Evolutionary conservation across 1,140 invertebrate species (phyloP).

Genomic region (Drosophila pectinifera): DNA sequence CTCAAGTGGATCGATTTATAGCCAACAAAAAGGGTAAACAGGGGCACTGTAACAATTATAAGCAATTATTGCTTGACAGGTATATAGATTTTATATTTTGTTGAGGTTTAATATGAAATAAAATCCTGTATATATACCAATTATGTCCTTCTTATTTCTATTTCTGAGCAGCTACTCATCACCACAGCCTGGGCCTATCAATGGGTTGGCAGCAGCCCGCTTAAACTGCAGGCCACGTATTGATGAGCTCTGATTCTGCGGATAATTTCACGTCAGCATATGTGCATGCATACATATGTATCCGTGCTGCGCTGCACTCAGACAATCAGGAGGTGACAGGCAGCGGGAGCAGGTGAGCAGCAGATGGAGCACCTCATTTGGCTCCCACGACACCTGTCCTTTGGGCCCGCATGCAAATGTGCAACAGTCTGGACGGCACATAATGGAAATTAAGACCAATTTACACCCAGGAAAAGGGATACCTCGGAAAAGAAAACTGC

Average conservation of each 20-base stretch:
- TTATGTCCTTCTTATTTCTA: no score
- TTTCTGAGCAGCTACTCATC: constrained; percentile 1
- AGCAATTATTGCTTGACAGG: background rate
- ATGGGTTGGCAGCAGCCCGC: constrained; percentile 16
- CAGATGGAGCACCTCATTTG: background rate
- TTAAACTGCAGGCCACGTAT: constrained; percentile 35
- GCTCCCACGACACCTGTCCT: constrained; percentile 14
- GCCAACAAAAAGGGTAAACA: background rate
- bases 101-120: no score
- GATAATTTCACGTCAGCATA: constrained; percentile 36
- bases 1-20: constrained; percentile 6
- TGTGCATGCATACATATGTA: background rate
- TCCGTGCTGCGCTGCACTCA: background rate
- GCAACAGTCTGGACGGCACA: constrained; percentile 33
- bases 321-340: constrained; percentile 18
- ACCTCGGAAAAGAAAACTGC: background rate
- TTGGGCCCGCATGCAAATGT: constrained; percentile 40
- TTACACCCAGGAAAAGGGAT: constrained; percentile 11
- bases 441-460: constrained; percentile 33
- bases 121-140: no score
- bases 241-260: constrained; percentile 40
- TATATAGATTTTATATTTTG: no score
- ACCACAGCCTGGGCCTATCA: constrained; percentile 6
- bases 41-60: background rate
- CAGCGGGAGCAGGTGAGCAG: constrained; percentile 3